A percentile compares a stretch with the other conserved stretches of the same genome.
Conservation (phyloP, 2,797 vertebrate species). For the Remorina albescens region DNA sequence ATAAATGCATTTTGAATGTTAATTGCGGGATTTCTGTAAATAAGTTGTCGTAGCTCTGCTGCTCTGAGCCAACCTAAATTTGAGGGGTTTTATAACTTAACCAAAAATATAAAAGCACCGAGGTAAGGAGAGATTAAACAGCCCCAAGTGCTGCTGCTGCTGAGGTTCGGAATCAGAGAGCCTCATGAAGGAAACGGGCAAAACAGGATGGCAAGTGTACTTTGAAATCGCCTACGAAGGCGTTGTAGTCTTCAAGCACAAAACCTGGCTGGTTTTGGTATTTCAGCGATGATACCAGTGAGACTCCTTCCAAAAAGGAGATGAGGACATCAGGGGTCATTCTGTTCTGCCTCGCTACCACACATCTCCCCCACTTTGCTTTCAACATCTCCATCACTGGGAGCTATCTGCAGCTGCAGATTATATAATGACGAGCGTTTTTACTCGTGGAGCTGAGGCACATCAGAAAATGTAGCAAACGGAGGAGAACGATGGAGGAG, state of each 20-base stretch:
- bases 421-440: slow-evolving; percentile 84
- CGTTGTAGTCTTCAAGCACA: slow-evolving; percentile 53
- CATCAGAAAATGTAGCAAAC: slow-evolving; percentile 74
- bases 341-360: slow-evolving; percentile 62
- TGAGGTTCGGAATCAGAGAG: slow-evolving; percentile 60
- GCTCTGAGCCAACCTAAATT: slow-evolving; percentile 34
- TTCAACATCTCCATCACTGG: slow-evolving; percentile 78
- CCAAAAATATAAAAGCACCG: slow-evolving; percentile 35
- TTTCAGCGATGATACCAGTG: slow-evolving; percentile 67
- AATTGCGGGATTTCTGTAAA: slow-evolving; percentile 19
- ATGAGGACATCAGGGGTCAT: slow-evolving; percentile 74
- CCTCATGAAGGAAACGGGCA: slow-evolving; percentile 37
- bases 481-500: slow-evolving; percentile 63
- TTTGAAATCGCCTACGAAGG: slow-evolving; percentile 73
- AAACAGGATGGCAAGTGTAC: slow-evolving; percentile 62
- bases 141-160: slow-evolving; percentile 44
- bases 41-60: slow-evolving; percentile 9
- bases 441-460: slow-evolving; percentile 74
- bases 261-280: slow-evolving; percentile 66
- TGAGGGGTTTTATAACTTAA: slow-evolving; percentile 52
- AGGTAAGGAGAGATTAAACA: slow-evolving; percentile 44
- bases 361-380: slow-evolving; percentile 72
- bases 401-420: slow-evolving; percentile 76
- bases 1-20: slow-evolving; percentile 13
- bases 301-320: slow-evolving; percentile 72